Percentiles rank a stretch among this genome's conserved stretches.
These are phyloP conservation scores for Phaethornis superciliosus DNA, from an alignment of 2,113 vertebrate species.

Conservation along the genomic window DNA sequence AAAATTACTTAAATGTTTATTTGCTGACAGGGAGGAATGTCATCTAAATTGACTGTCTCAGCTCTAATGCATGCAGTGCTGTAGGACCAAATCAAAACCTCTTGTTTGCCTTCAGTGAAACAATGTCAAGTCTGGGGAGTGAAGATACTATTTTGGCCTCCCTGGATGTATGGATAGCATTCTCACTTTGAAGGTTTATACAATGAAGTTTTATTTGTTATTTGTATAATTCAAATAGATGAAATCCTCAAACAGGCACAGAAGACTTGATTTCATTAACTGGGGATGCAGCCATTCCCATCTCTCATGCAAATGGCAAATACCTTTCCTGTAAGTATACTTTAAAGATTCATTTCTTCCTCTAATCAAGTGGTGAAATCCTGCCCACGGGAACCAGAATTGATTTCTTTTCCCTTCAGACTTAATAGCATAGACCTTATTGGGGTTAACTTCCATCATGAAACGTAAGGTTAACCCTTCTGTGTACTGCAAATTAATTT, in stretches of 20 bases:
- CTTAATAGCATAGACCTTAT: not conserved
- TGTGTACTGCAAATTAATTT: not conserved
- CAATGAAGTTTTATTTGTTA: conserved; percentile 44
- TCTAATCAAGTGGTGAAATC: conserved; percentile 61
- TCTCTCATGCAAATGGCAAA: conserved; percentile 45
- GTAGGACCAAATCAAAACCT: conserved; percentile 22
- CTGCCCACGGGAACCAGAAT: conserved; percentile 55
- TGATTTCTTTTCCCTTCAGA: conserved; percentile 60
- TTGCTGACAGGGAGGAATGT: conserved; percentile 48
- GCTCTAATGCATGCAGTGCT: not conserved
- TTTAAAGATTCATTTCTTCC: conserved; percentile 58
- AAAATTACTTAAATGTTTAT: conserved; percentile 51
- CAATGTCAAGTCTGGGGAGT: conserved; percentile 6
- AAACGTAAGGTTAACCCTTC: conserved; percentile 19
- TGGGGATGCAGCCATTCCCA: conserved; percentile 51
- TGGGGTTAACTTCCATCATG: not conserved
- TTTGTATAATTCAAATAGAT: conserved; percentile 63
- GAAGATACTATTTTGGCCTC: not conserved
- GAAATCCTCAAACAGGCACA: conserved; percentile 49
- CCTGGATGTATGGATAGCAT: not conserved
- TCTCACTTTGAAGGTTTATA: conserved; percentile 51
- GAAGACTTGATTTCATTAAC: conserved; percentile 65
- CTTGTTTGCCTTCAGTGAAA: conserved; percentile 28
- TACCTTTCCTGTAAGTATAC: conserved; percentile 54
- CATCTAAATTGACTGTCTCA: conserved; percentile 41